Evolutionary conservation across 2,113 vertebrate species (phyloP), one percentile per base, ranked within the genome.

Genomic region (Cyprinodon variegatus): DNA sequence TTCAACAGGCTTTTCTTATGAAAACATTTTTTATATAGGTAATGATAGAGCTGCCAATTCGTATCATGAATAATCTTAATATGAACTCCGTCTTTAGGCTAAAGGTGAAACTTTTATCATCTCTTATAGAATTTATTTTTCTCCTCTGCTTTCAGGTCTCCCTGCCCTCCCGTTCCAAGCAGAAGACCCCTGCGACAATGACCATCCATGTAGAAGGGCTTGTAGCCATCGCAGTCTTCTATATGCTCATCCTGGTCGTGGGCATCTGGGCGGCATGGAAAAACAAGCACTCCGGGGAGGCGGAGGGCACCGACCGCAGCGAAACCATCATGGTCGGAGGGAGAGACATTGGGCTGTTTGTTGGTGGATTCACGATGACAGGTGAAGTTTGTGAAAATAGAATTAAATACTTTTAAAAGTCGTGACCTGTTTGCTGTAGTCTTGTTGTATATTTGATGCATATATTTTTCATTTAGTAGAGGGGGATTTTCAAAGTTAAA

Each of bases 191-290:
- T 50, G 88, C 85, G 76, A 96, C 90, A 64, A 95, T 95, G 98
- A 89, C 96, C 92, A 96, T 99, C 93, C 97, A 99, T 67, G 93
- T 94, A 64, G 98, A 97, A 85, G 98, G 98, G 72, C 93, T 99
- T 76, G 94, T 98, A 88, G 97, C 98, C 62, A 98, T 99, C 83
- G 93, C 96, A 81, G 38, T 98, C 43, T 99, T 99, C 93, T 99
- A 99, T 86, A 74, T 98, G 53, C 94, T 97, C 39, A 99, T 99
- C 83, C 92, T 99, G 72, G 82, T 95, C 61, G 98, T 99, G 87
- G 98, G 98, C 64, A 99, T 99, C 92, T 99, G 98, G 98, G 98
- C 98, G 76, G 96, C 98, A 71, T 98, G 97, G 98, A 98, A 96
- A 93, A 99, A 97, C 93, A 99, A 98, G 86, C 96, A 97, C 93